Evolutionary conservation across 2,797 vertebrate species (phyloP).

Genomic region (Uromys caudimaculatus): DNA sequence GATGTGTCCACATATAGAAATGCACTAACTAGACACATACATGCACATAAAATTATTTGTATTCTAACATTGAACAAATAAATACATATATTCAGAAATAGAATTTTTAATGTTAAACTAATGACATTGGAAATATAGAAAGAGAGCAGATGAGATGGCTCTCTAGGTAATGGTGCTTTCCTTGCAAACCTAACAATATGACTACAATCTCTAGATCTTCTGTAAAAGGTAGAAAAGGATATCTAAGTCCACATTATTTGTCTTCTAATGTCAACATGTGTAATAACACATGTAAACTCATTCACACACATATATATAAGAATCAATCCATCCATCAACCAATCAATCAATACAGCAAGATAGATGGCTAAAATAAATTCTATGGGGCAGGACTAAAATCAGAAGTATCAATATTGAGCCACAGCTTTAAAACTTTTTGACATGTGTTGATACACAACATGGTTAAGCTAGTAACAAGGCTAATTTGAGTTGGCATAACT

Average conservation of each 20-base stretch:
- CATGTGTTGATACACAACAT: background rate
- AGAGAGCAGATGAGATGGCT: background rate
- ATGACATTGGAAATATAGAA: conserved; percentile 43
- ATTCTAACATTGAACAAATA: background rate
- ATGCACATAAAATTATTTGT: background rate
- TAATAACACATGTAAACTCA: background rate
- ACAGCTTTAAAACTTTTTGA: background rate
- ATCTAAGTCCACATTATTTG: background rate
- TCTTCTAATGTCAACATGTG: background rate
- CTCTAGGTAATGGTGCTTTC: background rate
- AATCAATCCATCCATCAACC: background rate
- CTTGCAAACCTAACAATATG: background rate
- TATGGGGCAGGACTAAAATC: background rate
- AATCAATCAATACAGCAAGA: background rate
- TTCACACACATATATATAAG: background rate
- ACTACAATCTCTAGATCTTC: background rate
- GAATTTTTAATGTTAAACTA: background rate
- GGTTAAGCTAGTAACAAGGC: background rate
- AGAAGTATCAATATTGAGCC: background rate
- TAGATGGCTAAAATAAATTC: background rate
- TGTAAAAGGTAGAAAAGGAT: background rate
- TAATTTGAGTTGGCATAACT: background rate
- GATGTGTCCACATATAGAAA: background rate
- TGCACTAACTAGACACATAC: background rate
- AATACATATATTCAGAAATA: background rate